A percentile compares a stretch with the other conserved stretches of the same genome.
phyloP scores from a whole-genome alignment of 2,113 vertebrate species.

The Rhinolophus ferrumequinum region DNA sequence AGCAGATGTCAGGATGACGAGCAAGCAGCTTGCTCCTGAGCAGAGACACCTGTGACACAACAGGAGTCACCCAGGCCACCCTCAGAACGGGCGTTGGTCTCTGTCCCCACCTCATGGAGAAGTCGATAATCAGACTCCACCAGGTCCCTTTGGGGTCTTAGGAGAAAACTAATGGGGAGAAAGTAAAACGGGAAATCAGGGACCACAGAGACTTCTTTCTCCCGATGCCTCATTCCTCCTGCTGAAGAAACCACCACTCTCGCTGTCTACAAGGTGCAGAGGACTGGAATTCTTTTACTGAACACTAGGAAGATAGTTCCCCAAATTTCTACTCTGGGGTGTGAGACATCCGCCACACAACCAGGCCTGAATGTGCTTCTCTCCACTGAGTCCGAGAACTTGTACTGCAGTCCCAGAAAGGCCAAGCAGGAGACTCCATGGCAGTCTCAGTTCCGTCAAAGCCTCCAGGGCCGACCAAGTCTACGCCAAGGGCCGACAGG shows the following conservation, averaged over 20 bases:
- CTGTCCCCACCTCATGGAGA: not conserved
- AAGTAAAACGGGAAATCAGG: not conserved
- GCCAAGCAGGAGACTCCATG: not conserved
- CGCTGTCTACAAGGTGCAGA: not conserved
- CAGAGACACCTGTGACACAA: slow-evolving; percentile 8
- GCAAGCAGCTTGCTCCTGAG: not conserved
- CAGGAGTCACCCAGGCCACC: not conserved
- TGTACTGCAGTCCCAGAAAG: too few relatives aligned
- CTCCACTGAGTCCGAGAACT: not conserved
- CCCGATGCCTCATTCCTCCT: not conserved
- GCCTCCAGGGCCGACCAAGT: not conserved
- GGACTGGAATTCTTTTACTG: not conserved
- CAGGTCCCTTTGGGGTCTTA: not conserved
- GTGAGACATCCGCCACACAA: not conserved
- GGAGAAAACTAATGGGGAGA: not conserved
- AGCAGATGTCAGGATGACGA: slow-evolving; percentile 30
- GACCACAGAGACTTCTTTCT: not conserved
- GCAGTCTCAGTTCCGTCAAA: not conserved
- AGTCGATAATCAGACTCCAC: not conserved
- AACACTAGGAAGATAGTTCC: not conserved
- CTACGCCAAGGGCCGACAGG: not conserved
- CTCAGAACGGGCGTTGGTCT: too few relatives aligned
- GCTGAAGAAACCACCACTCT: not conserved
- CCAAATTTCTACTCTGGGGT: not conserved
- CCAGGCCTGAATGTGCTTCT: not conserved